These are phyloP conservation scores for Danaus melanippus DNA, from an alignment of 1,140 invertebrate genomes.

Conservation along the genomic window DNA sequence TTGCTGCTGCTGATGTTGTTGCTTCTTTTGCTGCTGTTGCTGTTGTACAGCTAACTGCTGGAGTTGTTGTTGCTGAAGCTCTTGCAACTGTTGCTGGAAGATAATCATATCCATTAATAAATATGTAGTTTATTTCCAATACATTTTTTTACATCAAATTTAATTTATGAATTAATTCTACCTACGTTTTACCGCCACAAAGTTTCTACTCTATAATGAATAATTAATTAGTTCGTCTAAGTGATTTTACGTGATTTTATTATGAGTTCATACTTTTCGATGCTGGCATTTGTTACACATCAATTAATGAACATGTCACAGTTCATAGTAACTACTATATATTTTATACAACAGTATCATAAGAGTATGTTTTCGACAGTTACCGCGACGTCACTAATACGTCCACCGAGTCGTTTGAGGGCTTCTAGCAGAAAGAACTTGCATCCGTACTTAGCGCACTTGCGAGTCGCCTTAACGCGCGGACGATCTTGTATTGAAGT, in stretches of 20 bases:
- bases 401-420: slow-evolving; percentile 38
- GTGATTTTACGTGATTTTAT: too few species aligned
- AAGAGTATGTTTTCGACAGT: neutral
- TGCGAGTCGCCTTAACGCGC: slow-evolving; percentile 38
- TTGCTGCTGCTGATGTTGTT: slow-evolving; percentile 27
- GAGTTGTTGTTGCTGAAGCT: slow-evolving; percentile 62
- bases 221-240: too few species aligned
- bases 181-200: too few species aligned
- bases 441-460: slow-evolving; percentile 45
- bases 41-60: slow-evolving; percentile 44
- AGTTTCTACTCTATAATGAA: too few species aligned
- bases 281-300: too few species aligned
- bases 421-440: slow-evolving; percentile 49
- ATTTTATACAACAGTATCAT: too few species aligned
- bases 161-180: too few species aligned
- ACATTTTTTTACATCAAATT: too few species aligned
- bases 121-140: too few species aligned
- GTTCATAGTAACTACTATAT: too few species aligned
- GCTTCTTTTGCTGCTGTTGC: slow-evolving; percentile 29
- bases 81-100: slow-evolving; percentile 50
- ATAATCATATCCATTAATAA: neutral
- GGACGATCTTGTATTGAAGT: slow-evolving; percentile 38
- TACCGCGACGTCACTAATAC: slow-evolving; percentile 34
- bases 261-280: too few species aligned
- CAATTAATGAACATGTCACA: too few species aligned